phyloP scores from a whole-genome alignment of 1,140 invertebrate genomes.

The Platyscapa corneri region DNA sequence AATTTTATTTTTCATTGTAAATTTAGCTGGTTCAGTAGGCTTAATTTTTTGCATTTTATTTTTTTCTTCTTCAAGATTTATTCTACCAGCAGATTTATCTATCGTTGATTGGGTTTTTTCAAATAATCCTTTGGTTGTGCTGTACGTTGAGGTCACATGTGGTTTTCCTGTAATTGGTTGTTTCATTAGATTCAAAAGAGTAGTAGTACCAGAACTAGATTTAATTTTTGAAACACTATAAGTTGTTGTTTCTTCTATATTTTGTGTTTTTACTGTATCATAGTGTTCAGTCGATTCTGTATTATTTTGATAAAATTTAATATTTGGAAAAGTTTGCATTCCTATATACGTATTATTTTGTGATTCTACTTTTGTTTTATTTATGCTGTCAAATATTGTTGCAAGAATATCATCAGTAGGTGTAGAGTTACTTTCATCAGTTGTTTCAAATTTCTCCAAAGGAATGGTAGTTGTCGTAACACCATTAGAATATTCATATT shows the following conservation, averaged over 20 bases:
- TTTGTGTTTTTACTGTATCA: background rate
- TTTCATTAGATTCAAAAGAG: background rate
- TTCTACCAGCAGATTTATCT: conserved; percentile 51
- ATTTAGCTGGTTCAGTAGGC: conserved; percentile 37
- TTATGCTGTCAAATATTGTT: background rate
- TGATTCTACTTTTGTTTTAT: background rate
- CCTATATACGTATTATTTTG: conserved; percentile 22
- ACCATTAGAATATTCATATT: conserved; percentile 20
- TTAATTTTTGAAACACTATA: background rate
- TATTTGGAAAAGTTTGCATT: background rate
- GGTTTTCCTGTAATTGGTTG: conserved; percentile 30
- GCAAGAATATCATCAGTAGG: conserved; percentile 6
- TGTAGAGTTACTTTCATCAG: conserved; percentile 7
- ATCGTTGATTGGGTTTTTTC: conserved; percentile 45
- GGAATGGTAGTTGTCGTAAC: conserved; percentile 37
- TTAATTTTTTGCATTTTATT: conserved; percentile 32
- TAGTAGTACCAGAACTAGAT: background rate
- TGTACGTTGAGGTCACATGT: conserved; percentile 8
- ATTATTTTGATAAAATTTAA: background rate
- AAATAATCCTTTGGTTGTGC: conserved; percentile 26
- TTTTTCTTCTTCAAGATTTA: conserved; percentile 52
- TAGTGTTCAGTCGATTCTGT: background rate
- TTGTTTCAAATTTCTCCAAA: conserved; percentile 34
- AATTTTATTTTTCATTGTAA: conserved; percentile 36
- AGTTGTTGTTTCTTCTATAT: background rate